A percentile compares a stretch with the other conserved stretches of the same genome.
Conservation (phyloP, 2,888 invertebrate genomes). For the Coenonympha glycerion region DNA sequence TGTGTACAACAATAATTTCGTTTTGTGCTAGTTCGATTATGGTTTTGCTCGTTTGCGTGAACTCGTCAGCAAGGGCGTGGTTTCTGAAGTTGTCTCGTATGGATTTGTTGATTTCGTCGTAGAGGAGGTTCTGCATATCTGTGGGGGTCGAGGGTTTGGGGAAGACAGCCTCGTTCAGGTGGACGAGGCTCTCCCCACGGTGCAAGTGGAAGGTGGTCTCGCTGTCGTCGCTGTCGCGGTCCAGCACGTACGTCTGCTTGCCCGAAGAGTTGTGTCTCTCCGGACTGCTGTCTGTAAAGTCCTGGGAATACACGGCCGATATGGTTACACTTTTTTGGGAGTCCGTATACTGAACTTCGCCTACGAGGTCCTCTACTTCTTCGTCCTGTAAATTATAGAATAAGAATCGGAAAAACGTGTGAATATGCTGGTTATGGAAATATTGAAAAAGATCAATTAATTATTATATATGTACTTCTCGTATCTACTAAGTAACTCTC, state of each 20-base stretch:
- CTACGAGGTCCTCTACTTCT: conserved; percentile 58
- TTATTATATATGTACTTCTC: too few relatives aligned
- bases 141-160: too few relatives aligned
- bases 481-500: too few relatives aligned
- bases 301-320: conserved; percentile 54
- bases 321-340: conserved; percentile 66
- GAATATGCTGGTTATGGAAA: too few relatives aligned
- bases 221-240: conserved; percentile 54
- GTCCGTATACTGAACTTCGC: conserved; percentile 54
- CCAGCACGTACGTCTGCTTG: conserved; percentile 61
- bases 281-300: conserved; percentile 60
- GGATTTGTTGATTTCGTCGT: background rate
- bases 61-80: conserved; percentile 46
- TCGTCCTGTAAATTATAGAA: conserved; percentile 42
- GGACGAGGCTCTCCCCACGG: conserved; percentile 35
- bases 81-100: conserved; percentile 1
- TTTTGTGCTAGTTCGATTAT: conserved; percentile 66
- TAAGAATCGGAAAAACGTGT: too few relatives aligned
- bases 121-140: conserved; percentile 25
- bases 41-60: conserved; percentile 77
- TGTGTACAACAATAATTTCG: conserved; percentile 34
- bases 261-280: conserved; percentile 60
- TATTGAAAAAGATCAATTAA: too few relatives aligned
- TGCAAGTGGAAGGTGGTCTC: conserved; percentile 41
- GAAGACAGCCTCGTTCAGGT: conserved; percentile 30